Percentiles rank a stretch among this genome's conserved stretches.
These are phyloP conservation scores for Drosophila carrolli DNA, from an alignment of 1,140 invertebrate genomes.

Conservation along the genomic window DNA sequence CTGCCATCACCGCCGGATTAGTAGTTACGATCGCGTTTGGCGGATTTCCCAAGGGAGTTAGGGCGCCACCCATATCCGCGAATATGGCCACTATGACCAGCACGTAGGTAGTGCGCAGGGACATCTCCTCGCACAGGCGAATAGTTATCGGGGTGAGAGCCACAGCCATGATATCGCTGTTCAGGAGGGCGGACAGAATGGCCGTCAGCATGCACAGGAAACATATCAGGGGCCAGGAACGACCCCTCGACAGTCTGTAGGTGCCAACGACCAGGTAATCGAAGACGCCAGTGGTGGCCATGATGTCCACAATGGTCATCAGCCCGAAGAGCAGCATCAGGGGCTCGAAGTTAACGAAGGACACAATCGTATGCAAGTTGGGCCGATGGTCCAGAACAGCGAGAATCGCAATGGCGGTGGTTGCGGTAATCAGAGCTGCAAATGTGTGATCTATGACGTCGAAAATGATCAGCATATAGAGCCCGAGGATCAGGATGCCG, in stretches of 20 bases:
- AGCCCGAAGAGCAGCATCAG: conserved; percentile 93
- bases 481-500: conserved; percentile 88
- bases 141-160: conserved; percentile 94
- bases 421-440: conserved; percentile 91
- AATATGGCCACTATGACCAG: conserved; percentile 91
- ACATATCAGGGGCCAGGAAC: conserved; percentile 92
- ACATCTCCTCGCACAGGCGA: conserved; percentile 93
- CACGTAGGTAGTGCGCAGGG: conserved; percentile 91
- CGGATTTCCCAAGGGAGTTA: conserved; percentile 94
- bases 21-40: conserved; percentile 95
- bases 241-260: conserved; percentile 90
- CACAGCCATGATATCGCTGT: conserved; percentile 94
- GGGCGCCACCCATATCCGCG: conserved; percentile 93
- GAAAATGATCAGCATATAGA: conserved; percentile 93
- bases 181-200: conserved; percentile 91
- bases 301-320: conserved; percentile 94
- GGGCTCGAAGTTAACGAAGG: conserved; percentile 94
- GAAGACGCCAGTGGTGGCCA: conserved; percentile 94
- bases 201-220: conserved; percentile 91
- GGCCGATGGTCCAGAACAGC: conserved; percentile 90
- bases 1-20: conserved; percentile 87
- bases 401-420: conserved; percentile 89
- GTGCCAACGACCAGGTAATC: conserved; percentile 89
- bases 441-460: conserved; percentile 92
- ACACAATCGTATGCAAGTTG: conserved; percentile 88